Conservation (phyloP, 2,797 vertebrate genomes). For the Dromococcyx pavoninus region DNA sequence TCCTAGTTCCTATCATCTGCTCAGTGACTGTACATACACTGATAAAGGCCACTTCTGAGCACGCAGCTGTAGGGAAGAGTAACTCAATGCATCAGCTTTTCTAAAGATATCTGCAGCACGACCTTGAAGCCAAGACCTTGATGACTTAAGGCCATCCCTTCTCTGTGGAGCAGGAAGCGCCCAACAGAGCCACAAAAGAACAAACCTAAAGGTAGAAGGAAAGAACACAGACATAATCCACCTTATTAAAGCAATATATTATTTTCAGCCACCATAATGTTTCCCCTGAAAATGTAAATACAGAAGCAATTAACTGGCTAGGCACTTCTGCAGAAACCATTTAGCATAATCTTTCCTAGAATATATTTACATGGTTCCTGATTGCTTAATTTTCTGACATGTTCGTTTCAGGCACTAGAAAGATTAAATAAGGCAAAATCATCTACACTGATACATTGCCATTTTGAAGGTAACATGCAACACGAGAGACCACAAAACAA, state of each 20-base stretch:
- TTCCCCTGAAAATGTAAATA: slow-evolving; percentile 59
- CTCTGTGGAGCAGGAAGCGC: background rate
- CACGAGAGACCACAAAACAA: background rate
- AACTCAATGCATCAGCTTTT: background rate
- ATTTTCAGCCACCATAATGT: slow-evolving; percentile 32
- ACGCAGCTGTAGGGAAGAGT: background rate
- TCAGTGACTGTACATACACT: background rate
- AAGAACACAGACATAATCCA: background rate
- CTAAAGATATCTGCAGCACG: background rate
- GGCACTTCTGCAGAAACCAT: slow-evolving; percentile 30
- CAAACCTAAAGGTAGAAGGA: background rate
- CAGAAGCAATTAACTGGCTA: slow-evolving; percentile 60
- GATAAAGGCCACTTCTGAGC: background rate
- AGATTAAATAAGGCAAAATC: slow-evolving; percentile 8
- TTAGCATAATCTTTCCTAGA: slow-evolving; percentile 57
- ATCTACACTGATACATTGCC: background rate
- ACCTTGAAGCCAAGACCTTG: slow-evolving; percentile 51
- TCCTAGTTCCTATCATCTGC: background rate
- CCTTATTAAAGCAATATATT: slow-evolving; percentile 29
- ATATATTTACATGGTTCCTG: slow-evolving; percentile 48
- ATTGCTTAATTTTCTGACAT: slow-evolving; percentile 62
- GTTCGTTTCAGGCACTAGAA: slow-evolving; percentile 23
- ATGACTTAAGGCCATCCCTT: background rate
- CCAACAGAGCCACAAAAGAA: background rate
- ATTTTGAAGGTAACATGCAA: slow-evolving; percentile 10